Percentiles rank a stretch among this genome's conserved stretches.
Evolutionary conservation across 2,113 vertebrate species (phyloP).

Genomic region (Marmota monax): DNA sequence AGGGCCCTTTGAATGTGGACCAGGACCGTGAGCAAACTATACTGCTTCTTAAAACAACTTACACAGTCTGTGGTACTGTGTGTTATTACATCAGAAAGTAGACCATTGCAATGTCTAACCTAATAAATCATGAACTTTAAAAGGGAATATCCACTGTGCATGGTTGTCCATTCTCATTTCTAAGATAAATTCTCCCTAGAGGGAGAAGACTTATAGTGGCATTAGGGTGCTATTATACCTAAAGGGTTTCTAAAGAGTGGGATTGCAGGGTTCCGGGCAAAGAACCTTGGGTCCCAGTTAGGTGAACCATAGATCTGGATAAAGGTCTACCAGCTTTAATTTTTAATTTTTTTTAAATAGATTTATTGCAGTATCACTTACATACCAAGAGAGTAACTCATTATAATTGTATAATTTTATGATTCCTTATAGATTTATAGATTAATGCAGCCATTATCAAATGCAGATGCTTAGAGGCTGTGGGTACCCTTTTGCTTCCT

Average conservation of each 20-base stretch:
- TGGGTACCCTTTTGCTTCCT: not conserved
- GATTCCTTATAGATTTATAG: not conserved
- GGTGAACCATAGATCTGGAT: not conserved
- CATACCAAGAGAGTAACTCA: not conserved
- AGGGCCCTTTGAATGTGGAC: not conserved
- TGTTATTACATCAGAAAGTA: not conserved
- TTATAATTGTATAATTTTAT: not conserved
- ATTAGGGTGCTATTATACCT: not conserved
- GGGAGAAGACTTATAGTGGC: not conserved
- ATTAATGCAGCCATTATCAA: not conserved
- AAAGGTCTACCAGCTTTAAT: not conserved
- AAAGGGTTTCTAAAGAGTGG: not conserved
- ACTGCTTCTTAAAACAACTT: not conserved
- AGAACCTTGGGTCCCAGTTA: not conserved
- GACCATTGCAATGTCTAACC: not conserved
- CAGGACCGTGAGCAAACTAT: not conserved
- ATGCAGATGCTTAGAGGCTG: not conserved
- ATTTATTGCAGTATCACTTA: not conserved
- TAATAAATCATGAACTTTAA: not conserved
- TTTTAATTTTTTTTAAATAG: not conserved
- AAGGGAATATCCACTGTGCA: not conserved
- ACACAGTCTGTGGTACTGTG: not conserved
- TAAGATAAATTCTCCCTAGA: not conserved
- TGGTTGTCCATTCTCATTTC: not conserved
- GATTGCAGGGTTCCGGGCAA: not conserved